Base-by-base conservation (phyloP, 2,113 vertebrate species). In the Lichenostomus cassidix region DNA sequence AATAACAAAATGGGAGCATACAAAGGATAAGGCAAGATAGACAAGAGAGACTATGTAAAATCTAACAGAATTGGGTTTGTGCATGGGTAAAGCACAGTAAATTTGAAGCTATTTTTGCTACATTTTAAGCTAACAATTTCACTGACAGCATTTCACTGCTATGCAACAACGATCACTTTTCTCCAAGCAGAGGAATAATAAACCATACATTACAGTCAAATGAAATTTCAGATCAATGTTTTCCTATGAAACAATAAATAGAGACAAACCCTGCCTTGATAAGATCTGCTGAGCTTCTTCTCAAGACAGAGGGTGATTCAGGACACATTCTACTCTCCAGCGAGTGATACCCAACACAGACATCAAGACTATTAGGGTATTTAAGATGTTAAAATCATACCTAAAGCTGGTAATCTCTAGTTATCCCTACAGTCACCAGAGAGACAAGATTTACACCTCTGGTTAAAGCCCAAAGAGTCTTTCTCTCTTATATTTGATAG, bases 81-180 rank as follows among this genome's bases (percentile, higher is more conserved):
- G 78, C 23, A 79, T 44, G 49, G n/a, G 22, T 65, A 79, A 82
- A 94, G 67, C 41, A 85, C 62, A 76, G 62, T 31, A 70, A 73
- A 80, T 70, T 77, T 67, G 27, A 80, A 92, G 76, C 25, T 86
- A 62, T 81, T 96, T 96, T 86, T 86, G 29, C 59, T 67, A 47
- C 24, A 50, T 58, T 95, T 91, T 74, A 94, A 63, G 68, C 21
- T 78, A 92, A 71, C 33, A 83, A 71, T 80, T 90, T 92, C 69
- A 77, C 55, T 33, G 67, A 86, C 52, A 74, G 46, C 10, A 50
- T 65, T 93, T 94, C 47, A 77, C 42, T 64, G 75, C 76, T 77
- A 55, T 69, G 82, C 42, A 77, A 82, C 42, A 74, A 85, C 85
- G 71, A 90, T 28, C 50, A 74, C 19, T 46, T 77, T 93, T 96